Base-by-base conservation (phyloP, 2,797 vertebrate species). In the Argentina silus region DNA sequence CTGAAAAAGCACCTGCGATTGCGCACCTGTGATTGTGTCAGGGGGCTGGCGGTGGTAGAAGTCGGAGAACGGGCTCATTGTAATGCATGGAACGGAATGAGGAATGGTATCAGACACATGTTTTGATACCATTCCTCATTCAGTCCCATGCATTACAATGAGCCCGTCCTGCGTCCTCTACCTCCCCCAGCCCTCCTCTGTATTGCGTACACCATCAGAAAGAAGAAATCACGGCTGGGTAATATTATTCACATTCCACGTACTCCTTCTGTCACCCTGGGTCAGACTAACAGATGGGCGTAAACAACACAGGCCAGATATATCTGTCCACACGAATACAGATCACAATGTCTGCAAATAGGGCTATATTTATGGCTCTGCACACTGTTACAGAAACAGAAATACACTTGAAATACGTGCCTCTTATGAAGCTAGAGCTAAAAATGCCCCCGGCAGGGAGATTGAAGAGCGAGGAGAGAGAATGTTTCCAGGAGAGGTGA, bases 211-310 rank as follows among this genome's bases (percentile, higher is more conserved):
- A 14, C 15, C 47, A 57, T 73, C 43, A 73, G 56, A 63, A 21
- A 21, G 19, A 6, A 3, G 50, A 23, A 9, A 51, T 51, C 19
- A 50, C 43, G 69, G 59, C 56, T 48, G 48, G 47, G 72, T 77
- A 64, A 43, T 74, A 64, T 61, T 66, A 60, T 71, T 69, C 65
- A 9, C 23, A 27, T 60, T 65, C 78, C 64, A 45, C 47, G 12
- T 27, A 23, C 19, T 19, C 45, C 14, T 8, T 7, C n/a, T 47
- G 12, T 66, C 44, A 47, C n/a, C n/a, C 43, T 9, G 14, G 61
- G 14, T 12, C 17, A 23, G 21, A 78, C 62, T 10, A 77, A 81
- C 36, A 72, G 67, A 75, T 19, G 19, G 14, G 55, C 78, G 73
- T 59, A 69, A 71, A 69, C 69, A 61, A 76, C n/a, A 43, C 44